Conservation (phyloP, 2,888 invertebrate species). For the Hermaeophaga mercurialis region DNA sequence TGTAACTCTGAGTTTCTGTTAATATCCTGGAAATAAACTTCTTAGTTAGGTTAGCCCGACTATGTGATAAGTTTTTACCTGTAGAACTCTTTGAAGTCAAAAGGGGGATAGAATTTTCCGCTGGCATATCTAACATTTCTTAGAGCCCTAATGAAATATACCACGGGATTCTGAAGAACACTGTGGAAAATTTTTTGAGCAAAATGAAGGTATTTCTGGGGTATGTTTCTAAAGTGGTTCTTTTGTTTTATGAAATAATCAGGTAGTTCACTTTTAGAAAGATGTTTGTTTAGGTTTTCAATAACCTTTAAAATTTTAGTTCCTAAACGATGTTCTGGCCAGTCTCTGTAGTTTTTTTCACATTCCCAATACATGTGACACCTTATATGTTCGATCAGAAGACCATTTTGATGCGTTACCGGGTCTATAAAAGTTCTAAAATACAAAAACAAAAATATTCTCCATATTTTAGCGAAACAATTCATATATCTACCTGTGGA, state of each 20-base stretch:
- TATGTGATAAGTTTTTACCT: conserved; percentile 10
- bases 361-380: conserved; percentile 80
- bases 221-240: conserved; percentile 76
- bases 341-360: conserved; percentile 71
- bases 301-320: conserved; percentile 69
- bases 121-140: conserved; percentile 67
- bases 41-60: neutral
- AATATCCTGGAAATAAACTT: conserved; percentile 2
- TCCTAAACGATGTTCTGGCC: conserved; percentile 78
- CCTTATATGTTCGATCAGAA: conserved; percentile 74
- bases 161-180: conserved; percentile 73
- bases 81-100: conserved; percentile 44
- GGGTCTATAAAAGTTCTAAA: conserved; percentile 61
- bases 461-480: neutral
- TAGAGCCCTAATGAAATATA: conserved; percentile 72
- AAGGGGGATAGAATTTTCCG: conserved; percentile 43
- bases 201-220: conserved; percentile 66
- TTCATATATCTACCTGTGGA: conserved; percentile 64
- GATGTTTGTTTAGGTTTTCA: conserved; percentile 64
- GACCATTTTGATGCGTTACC: conserved; percentile 66
- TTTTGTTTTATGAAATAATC: conserved; percentile 75
- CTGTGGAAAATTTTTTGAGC: conserved; percentile 71
- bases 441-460: neutral
- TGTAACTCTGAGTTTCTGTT: conserved; percentile 23
- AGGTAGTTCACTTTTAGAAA: conserved; percentile 67